Evolutionary conservation across 1,140 invertebrate genomes (phyloP).

Genomic region (Aphelenchoides besseyi): DNA sequence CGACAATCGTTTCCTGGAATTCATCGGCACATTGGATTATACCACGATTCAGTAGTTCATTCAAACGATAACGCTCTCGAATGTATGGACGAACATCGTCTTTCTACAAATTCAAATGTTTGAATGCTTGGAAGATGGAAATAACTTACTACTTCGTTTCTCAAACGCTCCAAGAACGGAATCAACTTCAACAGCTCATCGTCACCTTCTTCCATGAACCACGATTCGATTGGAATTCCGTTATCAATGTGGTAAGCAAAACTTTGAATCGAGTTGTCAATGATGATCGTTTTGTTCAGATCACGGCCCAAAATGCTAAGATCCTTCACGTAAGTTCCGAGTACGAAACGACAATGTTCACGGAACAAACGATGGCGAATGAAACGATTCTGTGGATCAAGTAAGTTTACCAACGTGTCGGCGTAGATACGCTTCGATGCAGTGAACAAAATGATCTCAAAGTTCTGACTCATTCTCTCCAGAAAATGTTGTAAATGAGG

Average conservation of each 20-base stretch:
- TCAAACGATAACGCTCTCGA: neutral
- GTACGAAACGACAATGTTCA: conserved; percentile 84
- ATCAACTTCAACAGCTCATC: conserved; percentile 84
- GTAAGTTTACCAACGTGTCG: conserved; percentile 84
- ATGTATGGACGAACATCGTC: conserved; percentile 11
- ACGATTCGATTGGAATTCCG: conserved; percentile 93
- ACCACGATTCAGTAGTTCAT: neutral
- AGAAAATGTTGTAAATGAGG: conserved; percentile 88
- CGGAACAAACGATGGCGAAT: conserved; percentile 80
- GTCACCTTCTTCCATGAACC: conserved; percentile 87
- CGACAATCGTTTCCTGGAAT: neutral
- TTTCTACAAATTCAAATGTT: neutral
- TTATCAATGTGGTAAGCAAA: conserved; percentile 90
- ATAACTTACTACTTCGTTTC: neutral
- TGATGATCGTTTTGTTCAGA: conserved; percentile 82
- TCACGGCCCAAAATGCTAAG: conserved; percentile 86
- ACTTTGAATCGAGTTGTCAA: conserved; percentile 87
- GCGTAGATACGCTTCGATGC: conserved; percentile 93
- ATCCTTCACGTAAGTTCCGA: conserved; percentile 95
- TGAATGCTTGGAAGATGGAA: neutral
- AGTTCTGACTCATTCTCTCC: conserved; percentile 79
- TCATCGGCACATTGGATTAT: neutral
- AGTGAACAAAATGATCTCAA: conserved; percentile 93
- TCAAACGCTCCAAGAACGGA: conserved; percentile 76
- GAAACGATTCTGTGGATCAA: conserved; percentile 81